Evolutionary conservation across 37 sponge, comb jelly and placozoan genomes (phyloP), one percentile per base, ranked within the genome.

Genomic region (Ianthella basta): DNA sequence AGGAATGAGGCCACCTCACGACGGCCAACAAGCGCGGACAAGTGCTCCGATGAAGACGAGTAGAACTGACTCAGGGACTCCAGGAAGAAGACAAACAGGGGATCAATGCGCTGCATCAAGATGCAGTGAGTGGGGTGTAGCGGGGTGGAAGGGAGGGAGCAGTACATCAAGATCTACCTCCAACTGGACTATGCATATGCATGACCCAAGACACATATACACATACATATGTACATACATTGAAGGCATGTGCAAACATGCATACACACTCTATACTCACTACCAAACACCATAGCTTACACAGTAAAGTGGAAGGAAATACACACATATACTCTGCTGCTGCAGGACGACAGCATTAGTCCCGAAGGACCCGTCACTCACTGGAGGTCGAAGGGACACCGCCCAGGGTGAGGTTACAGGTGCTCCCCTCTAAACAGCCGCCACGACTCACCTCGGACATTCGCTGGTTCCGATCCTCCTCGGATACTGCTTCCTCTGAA

Each of bases 241-340:
- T 35, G 38, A 64, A 64, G 29, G 27, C 66, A 64, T 30, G 27
- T 30, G 33, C 77, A 74, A 34, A 74, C 77, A 74, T 38, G 33
- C 77, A 74, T 38, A 74, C 77, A 74, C 77, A 74, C 72, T n/a
- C n/a, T n/a, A 68, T 15, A 14, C 19, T 68, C 34, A 24, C 72
- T 15, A 68, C 24, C 14, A 32, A 15, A 32, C 14, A 68, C 34
- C 15, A 14, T 15, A 32, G 24, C 34, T 24, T n/a, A 16, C 68
- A 39, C 36, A 88, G 69, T 56, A 37, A 82, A n/a, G n/a, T n/a
- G 32, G 18, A 87, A 25, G 80, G 84, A 75, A 60, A 88, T 39
- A 57, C 66, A 16, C 66, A 64, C 29, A 16, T 21, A 20, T 10
- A 64, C 66, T 15, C 16, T 56, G 18, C 59, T 19, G 16, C 15